phyloP scores from a whole-genome alignment of 2,797 vertebrate species.

The Coregonus sp. region DNA sequence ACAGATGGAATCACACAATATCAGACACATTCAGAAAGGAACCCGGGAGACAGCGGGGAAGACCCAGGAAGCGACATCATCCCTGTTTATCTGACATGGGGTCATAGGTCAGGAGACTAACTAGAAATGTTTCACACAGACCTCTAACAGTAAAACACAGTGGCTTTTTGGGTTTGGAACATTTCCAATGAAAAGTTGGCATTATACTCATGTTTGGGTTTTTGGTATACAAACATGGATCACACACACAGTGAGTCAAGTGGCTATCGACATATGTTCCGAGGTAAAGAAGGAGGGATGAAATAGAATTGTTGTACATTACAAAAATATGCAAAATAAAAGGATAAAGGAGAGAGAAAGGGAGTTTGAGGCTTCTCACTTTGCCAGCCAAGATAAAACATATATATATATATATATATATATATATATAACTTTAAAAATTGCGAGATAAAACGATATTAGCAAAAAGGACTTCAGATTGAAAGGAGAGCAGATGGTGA shows the following conservation, averaged over 20 bases:
- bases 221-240: conserved; percentile 18
- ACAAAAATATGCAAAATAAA: neutral
- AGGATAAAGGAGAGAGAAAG: neutral
- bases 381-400: neutral
- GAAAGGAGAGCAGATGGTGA: neutral
- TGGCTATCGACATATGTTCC: neutral
- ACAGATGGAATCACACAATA: neutral
- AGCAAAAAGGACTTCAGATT: neutral
- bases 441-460: neutral
- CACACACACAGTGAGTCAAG: neutral
- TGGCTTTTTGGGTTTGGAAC: conserved; percentile 29
- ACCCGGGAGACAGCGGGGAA: neutral
- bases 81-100: neutral
- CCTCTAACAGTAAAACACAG: conserved; percentile 3
- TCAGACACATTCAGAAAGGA: neutral
- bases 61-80: neutral
- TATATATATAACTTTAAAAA: no score
- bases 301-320: neutral
- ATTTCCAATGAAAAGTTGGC: conserved; percentile 33
- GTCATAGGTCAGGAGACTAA: conserved; percentile 1
- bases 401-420: no score
- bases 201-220: conserved; percentile 28
- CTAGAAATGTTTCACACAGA: neutral
- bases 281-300: neutral
- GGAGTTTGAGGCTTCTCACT: neutral